Evolutionary conservation across 1,140 invertebrate species (phyloP).

Genomic region (Hesperophylax magnus): DNA sequence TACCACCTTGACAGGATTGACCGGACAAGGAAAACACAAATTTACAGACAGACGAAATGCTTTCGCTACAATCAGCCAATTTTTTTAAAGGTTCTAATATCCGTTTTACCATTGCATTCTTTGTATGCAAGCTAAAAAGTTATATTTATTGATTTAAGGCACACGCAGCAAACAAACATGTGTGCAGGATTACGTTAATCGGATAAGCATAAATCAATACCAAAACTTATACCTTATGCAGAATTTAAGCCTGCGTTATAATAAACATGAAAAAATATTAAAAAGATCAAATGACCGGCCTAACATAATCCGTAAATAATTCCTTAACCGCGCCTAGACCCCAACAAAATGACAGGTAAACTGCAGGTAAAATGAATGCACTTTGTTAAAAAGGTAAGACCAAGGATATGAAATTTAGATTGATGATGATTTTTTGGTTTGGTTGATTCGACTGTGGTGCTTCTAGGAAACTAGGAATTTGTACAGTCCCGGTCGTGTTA

Average conservation of each 20-base stretch:
- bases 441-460: neutral
- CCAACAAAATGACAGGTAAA: neutral
- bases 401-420: neutral
- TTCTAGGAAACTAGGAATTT: neutral
- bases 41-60: too few species aligned
- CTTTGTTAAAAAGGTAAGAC: neutral
- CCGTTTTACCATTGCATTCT: too few species aligned
- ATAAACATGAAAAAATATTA: neutral
- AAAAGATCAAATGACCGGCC: neutral
- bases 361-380: neutral
- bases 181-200: too few species aligned
- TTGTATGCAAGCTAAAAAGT: too few species aligned
- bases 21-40: too few species aligned
- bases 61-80: too few species aligned
- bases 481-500: neutral
- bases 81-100: too few species aligned
- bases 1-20: too few species aligned
- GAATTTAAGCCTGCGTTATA: neutral
- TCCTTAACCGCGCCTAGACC: neutral
- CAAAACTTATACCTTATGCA: neutral
- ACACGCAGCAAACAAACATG: too few species aligned
- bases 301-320: slow-evolving; percentile 4
- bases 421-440: too few species aligned
- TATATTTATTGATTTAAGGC: too few species aligned
- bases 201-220: neutral